A percentile compares a stretch with the other conserved stretches of the same genome.
These are phyloP conservation scores for Apogon talboti DNA, from an alignment of 2,797 vertebrate species.

Conservation along the genomic window DNA sequence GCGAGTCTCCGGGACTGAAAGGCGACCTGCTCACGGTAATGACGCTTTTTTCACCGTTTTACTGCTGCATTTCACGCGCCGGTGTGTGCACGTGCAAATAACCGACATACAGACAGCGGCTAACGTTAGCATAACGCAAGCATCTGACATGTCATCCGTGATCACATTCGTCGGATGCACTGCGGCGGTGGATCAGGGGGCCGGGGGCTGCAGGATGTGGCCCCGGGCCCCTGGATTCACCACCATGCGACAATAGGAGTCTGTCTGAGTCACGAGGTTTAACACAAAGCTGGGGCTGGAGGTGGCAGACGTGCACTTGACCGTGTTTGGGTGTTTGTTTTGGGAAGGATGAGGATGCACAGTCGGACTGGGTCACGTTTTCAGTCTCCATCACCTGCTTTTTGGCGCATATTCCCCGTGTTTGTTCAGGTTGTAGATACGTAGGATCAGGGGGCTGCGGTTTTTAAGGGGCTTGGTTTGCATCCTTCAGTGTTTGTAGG, in stretches of 20 bases:
- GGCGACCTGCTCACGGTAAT: conserved; percentile 75
- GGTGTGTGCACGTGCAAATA: conserved; percentile 35
- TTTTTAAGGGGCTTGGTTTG: conserved; percentile 76
- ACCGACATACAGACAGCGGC: conserved; percentile 23
- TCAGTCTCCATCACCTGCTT: neutral
- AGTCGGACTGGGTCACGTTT: neutral
- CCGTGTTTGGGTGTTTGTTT: conserved; percentile 19
- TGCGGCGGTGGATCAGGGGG: conserved; percentile 8
- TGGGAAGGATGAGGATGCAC: neutral
- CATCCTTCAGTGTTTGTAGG: conserved; percentile 57
- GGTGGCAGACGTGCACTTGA: conserved; percentile 52
- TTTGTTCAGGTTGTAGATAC: conserved; percentile 18
- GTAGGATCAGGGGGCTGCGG: conserved; percentile 67
- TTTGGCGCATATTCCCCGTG: conserved; percentile 7
- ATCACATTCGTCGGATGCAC: conserved; percentile 1
- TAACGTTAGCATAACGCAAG: conserved; percentile 46
- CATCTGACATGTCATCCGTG: conserved; percentile 21
- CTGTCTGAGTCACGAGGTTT: conserved; percentile 9
- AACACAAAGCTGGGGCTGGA: conserved; percentile 47
- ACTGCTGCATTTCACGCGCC: conserved; percentile 32
- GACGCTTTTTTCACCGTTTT: conserved; percentile 20
- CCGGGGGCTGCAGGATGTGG: neutral
- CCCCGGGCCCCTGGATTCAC: neutral
- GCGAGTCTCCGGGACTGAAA: conserved; percentile 65
- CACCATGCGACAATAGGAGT: too few relatives aligned